Percentiles rank a stretch among this genome's conserved stretches.
These are phyloP conservation scores for Acipenser transmontanus DNA, from an alignment of 2,797 vertebrate genomes.

Conservation along the genomic window DNA sequence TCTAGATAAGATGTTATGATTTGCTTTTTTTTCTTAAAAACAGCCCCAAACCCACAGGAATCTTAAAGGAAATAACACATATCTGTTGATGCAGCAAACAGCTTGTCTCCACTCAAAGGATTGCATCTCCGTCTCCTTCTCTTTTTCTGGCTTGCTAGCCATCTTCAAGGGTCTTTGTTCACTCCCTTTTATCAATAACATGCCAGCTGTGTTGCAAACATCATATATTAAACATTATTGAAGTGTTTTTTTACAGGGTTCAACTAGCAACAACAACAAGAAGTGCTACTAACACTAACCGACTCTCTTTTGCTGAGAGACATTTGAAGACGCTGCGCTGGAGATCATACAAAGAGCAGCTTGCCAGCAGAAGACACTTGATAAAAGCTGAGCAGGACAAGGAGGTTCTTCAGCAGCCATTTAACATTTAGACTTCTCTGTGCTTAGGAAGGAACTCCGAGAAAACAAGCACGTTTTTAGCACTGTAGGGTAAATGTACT, in stretches of 20 bases:
- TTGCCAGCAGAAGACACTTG: too few relatives aligned
- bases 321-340: too few relatives aligned
- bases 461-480: too few relatives aligned
- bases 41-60: neutral
- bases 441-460: too few relatives aligned
- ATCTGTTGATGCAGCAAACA: slow-evolving; percentile 2
- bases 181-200: neutral
- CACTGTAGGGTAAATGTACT: too few relatives aligned
- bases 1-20: neutral
- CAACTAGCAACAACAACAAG: too few relatives aligned
- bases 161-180: neutral
- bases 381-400: too few relatives aligned
- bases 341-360: too few relatives aligned
- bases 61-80: neutral
- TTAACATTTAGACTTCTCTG: too few relatives aligned
- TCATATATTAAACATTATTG: neutral
- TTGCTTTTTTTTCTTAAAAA: neutral
- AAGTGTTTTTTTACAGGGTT: neutral
- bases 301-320: too few relatives aligned
- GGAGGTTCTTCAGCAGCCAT: too few relatives aligned
- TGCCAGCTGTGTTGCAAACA: neutral
- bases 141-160: neutral
- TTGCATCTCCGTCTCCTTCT: neutral
- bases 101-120: neutral
- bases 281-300: too few relatives aligned